Conservation (phyloP, 2,113 vertebrate genomes). For the Montifringilla adamsi region DNA sequence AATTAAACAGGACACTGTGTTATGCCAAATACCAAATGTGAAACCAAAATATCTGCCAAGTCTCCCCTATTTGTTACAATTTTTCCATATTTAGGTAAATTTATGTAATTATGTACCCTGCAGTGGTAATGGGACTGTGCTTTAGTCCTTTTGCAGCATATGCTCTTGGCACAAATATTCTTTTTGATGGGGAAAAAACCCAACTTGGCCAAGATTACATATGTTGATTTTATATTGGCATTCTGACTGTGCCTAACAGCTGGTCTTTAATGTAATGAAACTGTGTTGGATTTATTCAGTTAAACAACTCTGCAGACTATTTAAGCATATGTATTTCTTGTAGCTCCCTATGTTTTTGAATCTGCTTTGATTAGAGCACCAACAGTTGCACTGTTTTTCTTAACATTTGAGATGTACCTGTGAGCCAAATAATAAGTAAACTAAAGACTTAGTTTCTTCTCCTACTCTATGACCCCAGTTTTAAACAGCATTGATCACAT, state of each 20-base stretch:
- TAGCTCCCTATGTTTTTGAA: neutral
- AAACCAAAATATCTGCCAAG: slow-evolving; percentile 81
- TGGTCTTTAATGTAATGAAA: slow-evolving; percentile 41
- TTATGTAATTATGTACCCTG: slow-evolving; percentile 76
- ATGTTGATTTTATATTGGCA: slow-evolving; percentile 64
- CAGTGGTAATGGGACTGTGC: slow-evolving; percentile 65
- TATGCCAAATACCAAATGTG: slow-evolving; percentile 82
- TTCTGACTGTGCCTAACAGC: slow-evolving; percentile 56
- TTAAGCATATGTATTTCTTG: neutral
- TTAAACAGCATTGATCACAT: neutral
- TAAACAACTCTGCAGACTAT: slow-evolving; percentile 48
- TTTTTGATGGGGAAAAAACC: slow-evolving; percentile 21
- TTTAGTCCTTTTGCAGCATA: slow-evolving; percentile 61
- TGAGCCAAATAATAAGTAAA: neutral
- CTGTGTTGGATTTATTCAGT: slow-evolving; percentile 31
- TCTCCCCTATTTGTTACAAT: slow-evolving; percentile 80
- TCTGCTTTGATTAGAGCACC: neutral
- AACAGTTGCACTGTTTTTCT: neutral
- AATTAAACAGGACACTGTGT: slow-evolving; percentile 80
- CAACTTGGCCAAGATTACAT: slow-evolving; percentile 53
- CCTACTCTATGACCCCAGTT: neutral
- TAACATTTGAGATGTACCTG: neutral
- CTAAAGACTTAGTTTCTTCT: neutral
- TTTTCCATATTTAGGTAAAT: slow-evolving; percentile 83
- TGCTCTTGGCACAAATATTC: slow-evolving; percentile 61